Base-by-base conservation (phyloP, 2,888 invertebrate genomes). In the Busseola fusca region DNA sequence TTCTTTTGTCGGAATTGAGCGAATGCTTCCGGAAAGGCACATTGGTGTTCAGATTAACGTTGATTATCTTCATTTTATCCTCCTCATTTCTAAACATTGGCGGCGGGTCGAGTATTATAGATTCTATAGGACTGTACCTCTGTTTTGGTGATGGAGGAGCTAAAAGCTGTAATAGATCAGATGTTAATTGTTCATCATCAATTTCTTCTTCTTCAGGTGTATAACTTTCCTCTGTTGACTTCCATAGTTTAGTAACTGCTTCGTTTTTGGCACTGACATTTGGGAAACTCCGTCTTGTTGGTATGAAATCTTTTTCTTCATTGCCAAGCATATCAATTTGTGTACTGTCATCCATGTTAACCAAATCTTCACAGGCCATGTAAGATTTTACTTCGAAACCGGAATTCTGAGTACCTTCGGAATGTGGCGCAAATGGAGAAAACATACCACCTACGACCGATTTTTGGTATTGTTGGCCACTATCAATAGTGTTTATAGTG, bases 291-390 rank as follows among this genome's bases (percentile, higher is more conserved):
- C 97, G 97, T 42, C 97, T 94, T 48, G 96, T 96, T 77, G 93
- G 81, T 86, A 94, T 80, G 80, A 92, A 94, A 85, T 94, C 94
- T n/a, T 86, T 88, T 69, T 90, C 91, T 54, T 89, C 89, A 80
- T 85, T 91, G 30, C 93, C 91, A 64, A 94, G 86, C 72, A 91
- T 92, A 81, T 93, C 92, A 57, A 97, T 95, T 88, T 95, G 95
- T 16, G 95, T 95, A 89, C 96, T 96, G 86, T 96, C 97, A 87
- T 97, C 96, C 87, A 97, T 95, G 90, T 97, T 96, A 18, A 96
- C 96, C 78, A 97, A 92, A 94, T 97, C 96, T 90, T 97, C 97
- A 88, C 97, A 97, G 16, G 97, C 97, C 92, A 96, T 96, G 81
- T 96, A 96, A 27, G 96, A 89, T 42, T 96, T 93, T 34, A 93